Conservation (phyloP, 2,797 vertebrate species). For the Dipus sagitta region DNA sequence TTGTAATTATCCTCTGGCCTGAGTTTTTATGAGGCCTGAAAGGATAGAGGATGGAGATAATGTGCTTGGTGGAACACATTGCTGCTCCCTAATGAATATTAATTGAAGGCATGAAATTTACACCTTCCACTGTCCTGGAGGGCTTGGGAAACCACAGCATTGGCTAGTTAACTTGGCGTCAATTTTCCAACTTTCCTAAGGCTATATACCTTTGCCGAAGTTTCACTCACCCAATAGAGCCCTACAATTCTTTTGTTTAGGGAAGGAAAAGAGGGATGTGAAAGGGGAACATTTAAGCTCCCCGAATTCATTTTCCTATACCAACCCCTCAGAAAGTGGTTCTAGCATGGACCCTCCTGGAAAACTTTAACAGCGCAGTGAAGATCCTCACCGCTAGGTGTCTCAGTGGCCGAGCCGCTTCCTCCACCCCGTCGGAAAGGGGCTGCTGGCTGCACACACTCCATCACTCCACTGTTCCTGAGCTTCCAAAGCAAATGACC, state of each 20-base stretch:
- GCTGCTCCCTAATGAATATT: slow-evolving; percentile 58
- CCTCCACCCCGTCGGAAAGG: slow-evolving; percentile 28
- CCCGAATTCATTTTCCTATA: background rate
- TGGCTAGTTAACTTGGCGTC: too few relatives aligned
- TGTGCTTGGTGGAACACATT: slow-evolving; percentile 31
- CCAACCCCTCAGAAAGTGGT: background rate
- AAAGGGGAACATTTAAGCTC: slow-evolving; percentile 11
- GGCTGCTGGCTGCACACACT: background rate
- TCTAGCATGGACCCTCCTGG: background rate
- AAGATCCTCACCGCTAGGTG: slow-evolving; percentile 87
- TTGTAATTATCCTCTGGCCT: slow-evolving; percentile 64
- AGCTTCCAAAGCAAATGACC: slow-evolving; percentile 17
- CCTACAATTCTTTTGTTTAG: slow-evolving; percentile 24
- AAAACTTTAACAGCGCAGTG: slow-evolving; percentile 61
- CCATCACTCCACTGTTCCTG: slow-evolving; percentile 59
- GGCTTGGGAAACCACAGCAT: background rate
- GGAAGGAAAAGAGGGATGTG: background rate
- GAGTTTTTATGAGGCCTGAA: slow-evolving; percentile 39
- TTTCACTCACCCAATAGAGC: background rate
- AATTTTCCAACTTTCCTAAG: background rate
- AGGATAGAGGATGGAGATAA: slow-evolving; percentile 30
- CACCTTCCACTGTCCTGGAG: slow-evolving; percentile 7
- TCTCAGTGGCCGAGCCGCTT: slow-evolving; percentile 83
- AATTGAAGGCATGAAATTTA: slow-evolving; percentile 44
- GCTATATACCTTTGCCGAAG: background rate